Evolutionary conservation across 2,113 vertebrate species (phyloP), one percentile per base, ranked within the genome.

Genomic region (Gasterosteus nipponicus): DNA sequence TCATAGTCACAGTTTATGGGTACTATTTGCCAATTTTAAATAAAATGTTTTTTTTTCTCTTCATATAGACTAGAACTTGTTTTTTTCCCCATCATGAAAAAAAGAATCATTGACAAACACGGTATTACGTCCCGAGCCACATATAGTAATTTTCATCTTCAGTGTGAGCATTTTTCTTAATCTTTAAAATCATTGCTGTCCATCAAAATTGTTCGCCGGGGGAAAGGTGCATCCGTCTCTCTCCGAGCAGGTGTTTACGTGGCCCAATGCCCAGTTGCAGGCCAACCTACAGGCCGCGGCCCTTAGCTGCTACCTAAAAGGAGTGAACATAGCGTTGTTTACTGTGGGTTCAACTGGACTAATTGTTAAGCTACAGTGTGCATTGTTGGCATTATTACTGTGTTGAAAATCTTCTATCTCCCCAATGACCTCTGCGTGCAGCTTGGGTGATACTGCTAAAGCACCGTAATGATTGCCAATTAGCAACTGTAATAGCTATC

Each of bases 1-100:
- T 95, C 92, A 94, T 93, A 94, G 92, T 97, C 95, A 97, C 96
- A 96, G 95, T 94, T 95, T 95, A 97, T 95, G 94, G 95, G 89
- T 92, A 93, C 81, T 89, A 94, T 90, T 95, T 93, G 94, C 93
- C 95, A 96, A 95, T 92, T 90, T 94, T 95, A 96, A 96, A 96
- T 95, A 91, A 93, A 95, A 95, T 86, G 83, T 79, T 56, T 83
- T 79, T 73, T 73, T 64, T 75, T 33, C 5, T 85, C 51, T 70
- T 80, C 73, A 87, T 83, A 77, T 82, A 83, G 66, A 90, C 80
- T 75, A 70, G 6, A 88, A 84, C 70, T 81, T 71, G 0, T 84
- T 63, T 85, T 67, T 58, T 85, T 74, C 31, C 31, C 87, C 73
- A 69, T 81, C 15, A 64, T 87, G 81, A 74, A 89, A 87, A 74